Conservation (phyloP, 2,888 invertebrate genomes). For the Metellina segmentata region DNA sequence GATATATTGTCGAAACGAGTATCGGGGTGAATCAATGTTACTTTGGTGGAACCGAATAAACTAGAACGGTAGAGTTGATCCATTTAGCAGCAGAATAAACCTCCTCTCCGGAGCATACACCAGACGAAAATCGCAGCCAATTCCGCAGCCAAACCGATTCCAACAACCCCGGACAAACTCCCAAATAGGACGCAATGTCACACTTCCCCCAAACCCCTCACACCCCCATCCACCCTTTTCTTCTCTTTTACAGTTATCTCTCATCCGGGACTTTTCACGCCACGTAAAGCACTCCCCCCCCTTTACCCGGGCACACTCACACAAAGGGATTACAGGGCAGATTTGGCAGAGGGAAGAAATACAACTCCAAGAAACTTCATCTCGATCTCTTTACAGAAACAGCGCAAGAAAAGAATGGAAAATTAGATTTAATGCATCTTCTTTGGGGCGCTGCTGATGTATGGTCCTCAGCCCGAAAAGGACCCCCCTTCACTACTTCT, state of each 20-base stretch:
- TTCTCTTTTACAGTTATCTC: conserved; percentile 64
- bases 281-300: conserved; percentile 41
- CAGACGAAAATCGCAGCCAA: background rate
- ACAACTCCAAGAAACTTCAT: conserved; percentile 59
- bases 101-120: too few relatives aligned
- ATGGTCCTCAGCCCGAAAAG: background rate
- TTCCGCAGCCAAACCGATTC: conserved; percentile 26
- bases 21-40: too few relatives aligned
- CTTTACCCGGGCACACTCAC: conserved; percentile 11
- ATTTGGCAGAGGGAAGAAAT: conserved; percentile 28
- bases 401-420: conserved; percentile 55
- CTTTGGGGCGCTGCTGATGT: conserved; percentile 47
- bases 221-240: conserved; percentile 23
- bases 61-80: too few relatives aligned
- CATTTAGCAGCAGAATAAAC: too few relatives aligned
- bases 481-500: too few relatives aligned
- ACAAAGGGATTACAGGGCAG: conserved; percentile 63
- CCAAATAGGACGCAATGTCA: conserved; percentile 68
- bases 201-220: conserved; percentile 20
- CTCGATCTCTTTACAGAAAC: conserved; percentile 30
- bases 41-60: too few relatives aligned
- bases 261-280: conserved; percentile 70
- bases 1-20: too few relatives aligned
- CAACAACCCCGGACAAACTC: conserved; percentile 40
- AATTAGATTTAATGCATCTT: conserved; percentile 53